Percentiles rank a stretch among this genome's conserved stretches.
phyloP scores from a whole-genome alignment of 2,888 invertebrate species.

The Ellobium chinense region DNA sequence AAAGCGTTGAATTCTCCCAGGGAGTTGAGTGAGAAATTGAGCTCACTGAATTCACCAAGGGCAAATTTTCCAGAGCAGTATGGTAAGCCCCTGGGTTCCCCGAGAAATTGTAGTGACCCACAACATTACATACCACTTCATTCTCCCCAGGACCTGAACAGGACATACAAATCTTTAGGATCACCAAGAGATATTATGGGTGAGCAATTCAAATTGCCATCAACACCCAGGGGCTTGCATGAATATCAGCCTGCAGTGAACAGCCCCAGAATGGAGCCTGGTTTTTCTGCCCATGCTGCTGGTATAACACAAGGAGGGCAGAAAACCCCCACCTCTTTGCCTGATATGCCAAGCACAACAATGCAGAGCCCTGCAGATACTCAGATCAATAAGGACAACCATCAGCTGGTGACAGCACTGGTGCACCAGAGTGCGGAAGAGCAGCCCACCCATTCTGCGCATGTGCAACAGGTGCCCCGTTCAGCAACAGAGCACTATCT shows the following conservation, averaged over 20 bases:
- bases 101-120: not conserved
- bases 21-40: not conserved
- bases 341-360: not conserved
- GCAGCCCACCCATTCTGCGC: not conserved
- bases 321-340: not conserved
- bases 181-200: not conserved
- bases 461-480: not conserved
- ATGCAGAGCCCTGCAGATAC: not conserved
- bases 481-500: slow-evolving; percentile 32
- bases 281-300: not conserved
- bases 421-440: not conserved
- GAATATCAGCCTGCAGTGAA: not conserved
- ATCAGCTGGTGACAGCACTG: not conserved
- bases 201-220: not conserved
- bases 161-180: slow-evolving; percentile 1
- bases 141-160: slow-evolving; percentile 9
- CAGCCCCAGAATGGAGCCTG: not conserved
- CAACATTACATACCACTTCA: not conserved
- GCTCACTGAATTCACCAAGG: not conserved
- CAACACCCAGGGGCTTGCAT: not conserved
- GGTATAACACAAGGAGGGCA: not conserved
- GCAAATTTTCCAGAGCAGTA: slow-evolving; percentile 17
- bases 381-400: not conserved
- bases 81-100: not conserved
- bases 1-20: not conserved